Evolutionary conservation across 2,888 invertebrate genomes (phyloP), one percentile per base, ranked within the genome.

Genomic region (Dinocampus coccinellae): DNA sequence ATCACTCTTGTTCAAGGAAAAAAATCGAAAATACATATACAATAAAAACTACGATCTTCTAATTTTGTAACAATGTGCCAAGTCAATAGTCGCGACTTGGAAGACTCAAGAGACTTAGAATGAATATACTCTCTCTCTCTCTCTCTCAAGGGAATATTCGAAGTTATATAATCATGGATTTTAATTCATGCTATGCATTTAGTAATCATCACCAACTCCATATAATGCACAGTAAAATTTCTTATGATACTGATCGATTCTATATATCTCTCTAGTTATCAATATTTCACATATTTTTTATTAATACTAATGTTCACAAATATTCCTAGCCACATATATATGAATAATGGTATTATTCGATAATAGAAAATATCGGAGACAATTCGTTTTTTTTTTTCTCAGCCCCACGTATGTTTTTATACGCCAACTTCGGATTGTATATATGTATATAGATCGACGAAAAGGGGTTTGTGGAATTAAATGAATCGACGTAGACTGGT

Each of bases 91-190:
- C 29, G 57, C 69, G 57, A 62, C 58, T 69, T 62, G 11, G 22
- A 60, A 16, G 33, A 60, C 36, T 11, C 33, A 22, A 34, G 60
- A 60, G 36, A 22, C 16, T 60, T 11, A 26, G 52, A 57, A 62
- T 69, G 53, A 53, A 60, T 61, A 39, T 47, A 64, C 42, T 55
- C 60, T 16, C 53, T 26, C 26, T 63, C 42, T 55, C 60, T 16
- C 53, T 26, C 26, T 63, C 73, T 77, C 78, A 76, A 75, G 77
- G 75, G 80, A 80, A 80, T 79, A 82, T 79, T 82, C 79, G 76
- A 82, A 83, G 86, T 84, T 83, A 87, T 88, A 85, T 87, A 87
- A 87, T 87, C 87, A 85, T 86, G 85, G 82, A 83, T 86, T 87
- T 86, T 86, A 87, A 88, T 88, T 87, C 87, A 85, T 85, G 83